Conservation (phyloP, 2,113 vertebrate species). For the Centropus bengalensis region DNA sequence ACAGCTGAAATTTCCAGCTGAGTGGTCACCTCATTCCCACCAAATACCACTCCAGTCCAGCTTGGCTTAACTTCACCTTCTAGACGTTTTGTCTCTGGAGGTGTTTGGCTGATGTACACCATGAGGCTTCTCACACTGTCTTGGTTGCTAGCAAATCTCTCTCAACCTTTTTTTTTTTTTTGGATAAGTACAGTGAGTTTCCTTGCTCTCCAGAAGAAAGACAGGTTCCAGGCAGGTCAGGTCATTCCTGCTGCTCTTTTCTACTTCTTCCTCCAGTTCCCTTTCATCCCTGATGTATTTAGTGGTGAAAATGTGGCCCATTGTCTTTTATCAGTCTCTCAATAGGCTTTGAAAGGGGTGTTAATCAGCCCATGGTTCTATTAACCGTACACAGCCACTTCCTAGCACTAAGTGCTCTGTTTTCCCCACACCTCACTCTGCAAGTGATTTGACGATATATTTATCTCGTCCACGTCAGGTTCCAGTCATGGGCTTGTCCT, state of each 20-base stretch:
- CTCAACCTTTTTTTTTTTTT: not conserved
- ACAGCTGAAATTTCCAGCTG: not conserved
- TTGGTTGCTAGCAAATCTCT: not conserved
- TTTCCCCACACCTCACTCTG: not conserved
- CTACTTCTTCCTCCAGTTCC: not conserved
- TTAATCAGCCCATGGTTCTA: not conserved
- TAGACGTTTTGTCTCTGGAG: not conserved
- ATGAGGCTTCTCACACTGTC: not conserved
- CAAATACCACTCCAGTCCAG: not conserved
- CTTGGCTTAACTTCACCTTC: not conserved
- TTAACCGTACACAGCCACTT: not conserved
- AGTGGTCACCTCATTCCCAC: not conserved
- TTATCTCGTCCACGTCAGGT: conserved; percentile 26
- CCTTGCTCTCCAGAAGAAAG: not conserved
- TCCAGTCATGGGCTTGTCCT: not conserved
- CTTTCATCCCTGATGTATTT: conserved; percentile 52
- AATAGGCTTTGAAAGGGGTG: not conserved
- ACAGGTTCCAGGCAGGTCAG: not conserved
- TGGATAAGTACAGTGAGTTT: rapidly evolving
- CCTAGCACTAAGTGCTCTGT: not conserved
- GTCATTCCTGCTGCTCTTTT: not conserved
- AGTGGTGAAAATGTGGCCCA: conserved; percentile 2
- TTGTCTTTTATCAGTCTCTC: conserved; percentile 46
- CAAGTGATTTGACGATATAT: not conserved
- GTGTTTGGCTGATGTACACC: not conserved